Evolutionary conservation across 2,797 vertebrate species (phyloP).

Genomic region (Trachurus trachurus): DNA sequence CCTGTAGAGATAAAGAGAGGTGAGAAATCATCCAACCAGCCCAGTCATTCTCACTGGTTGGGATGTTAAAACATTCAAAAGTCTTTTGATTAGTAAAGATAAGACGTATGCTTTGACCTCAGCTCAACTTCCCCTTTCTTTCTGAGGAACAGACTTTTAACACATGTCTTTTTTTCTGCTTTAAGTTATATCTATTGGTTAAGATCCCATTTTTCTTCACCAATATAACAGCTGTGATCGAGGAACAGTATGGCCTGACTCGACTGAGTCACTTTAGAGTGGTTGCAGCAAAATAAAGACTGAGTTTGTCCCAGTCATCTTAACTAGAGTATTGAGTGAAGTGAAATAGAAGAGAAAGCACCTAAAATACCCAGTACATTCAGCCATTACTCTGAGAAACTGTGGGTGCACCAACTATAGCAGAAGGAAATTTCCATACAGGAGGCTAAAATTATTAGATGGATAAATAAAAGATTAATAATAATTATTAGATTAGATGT

Average conservation of each 20-base stretch:
- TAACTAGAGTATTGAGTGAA: neutral
- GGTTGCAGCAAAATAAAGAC: neutral
- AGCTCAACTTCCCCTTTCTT: conserved; percentile 1
- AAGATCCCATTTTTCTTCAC: neutral
- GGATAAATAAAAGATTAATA: too few relatives aligned
- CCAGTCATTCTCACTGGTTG: neutral
- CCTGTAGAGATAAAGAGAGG: neutral
- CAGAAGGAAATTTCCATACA: neutral
- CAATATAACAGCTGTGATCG: neutral
- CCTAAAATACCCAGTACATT: neutral
- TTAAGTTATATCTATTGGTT: neutral
- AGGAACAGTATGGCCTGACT: neutral
- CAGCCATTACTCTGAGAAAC: neutral
- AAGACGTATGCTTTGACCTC: neutral
- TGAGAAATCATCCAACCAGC: neutral
- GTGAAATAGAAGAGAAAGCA: neutral
- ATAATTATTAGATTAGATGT: neutral
- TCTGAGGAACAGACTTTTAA: neutral
- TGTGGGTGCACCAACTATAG: conserved; percentile 13
- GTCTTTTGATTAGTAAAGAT: neutral
- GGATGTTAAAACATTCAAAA: neutral
- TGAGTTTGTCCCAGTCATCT: neutral
- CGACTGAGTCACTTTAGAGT: neutral
- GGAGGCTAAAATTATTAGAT: neutral
- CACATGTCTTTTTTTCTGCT: neutral